phyloP scores from a whole-genome alignment of 1,140 invertebrate species.

The Leptinotarsa lineolata region DNA sequence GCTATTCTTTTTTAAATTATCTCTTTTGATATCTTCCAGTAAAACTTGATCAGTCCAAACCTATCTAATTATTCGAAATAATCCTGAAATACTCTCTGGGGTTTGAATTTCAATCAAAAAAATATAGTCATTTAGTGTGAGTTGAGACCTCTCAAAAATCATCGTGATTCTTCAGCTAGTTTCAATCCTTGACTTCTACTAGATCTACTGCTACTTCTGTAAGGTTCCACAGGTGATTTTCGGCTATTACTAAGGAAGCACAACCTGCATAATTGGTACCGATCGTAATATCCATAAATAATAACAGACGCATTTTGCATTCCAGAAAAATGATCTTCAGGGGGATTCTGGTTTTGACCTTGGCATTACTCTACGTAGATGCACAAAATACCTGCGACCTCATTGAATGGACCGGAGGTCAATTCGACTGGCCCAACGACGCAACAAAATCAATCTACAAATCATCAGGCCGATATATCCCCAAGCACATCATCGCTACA shows the following conservation, averaged over 20 bases:
- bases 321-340: constrained; percentile 36
- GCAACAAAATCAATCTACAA: constrained; percentile 61
- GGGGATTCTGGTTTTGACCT: constrained; percentile 20
- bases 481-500: constrained; percentile 65
- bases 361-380: constrained; percentile 26
- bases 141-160: too few relatives aligned
- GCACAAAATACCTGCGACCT: constrained; percentile 33
- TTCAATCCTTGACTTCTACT: too few relatives aligned
- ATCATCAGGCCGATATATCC: constrained; percentile 60
- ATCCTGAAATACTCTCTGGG: too few relatives aligned
- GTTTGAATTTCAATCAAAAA: too few relatives aligned
- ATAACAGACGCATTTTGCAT: background rate
- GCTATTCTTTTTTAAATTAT: too few relatives aligned
- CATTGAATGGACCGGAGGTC: constrained; percentile 47
- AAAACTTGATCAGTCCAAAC: too few relatives aligned
- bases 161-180: too few relatives aligned
- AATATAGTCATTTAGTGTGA: too few relatives aligned
- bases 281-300: background rate
- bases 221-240: too few relatives aligned
- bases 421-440: constrained; percentile 62
- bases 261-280: background rate
- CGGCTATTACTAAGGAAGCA: background rate
- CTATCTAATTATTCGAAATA: too few relatives aligned
- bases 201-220: too few relatives aligned
- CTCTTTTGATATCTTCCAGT: too few relatives aligned